Evolutionary conservation across 2,113 vertebrate genomes (phyloP), one percentile per base, ranked within the genome.

Genomic region (Sorex fumeus): DNA sequence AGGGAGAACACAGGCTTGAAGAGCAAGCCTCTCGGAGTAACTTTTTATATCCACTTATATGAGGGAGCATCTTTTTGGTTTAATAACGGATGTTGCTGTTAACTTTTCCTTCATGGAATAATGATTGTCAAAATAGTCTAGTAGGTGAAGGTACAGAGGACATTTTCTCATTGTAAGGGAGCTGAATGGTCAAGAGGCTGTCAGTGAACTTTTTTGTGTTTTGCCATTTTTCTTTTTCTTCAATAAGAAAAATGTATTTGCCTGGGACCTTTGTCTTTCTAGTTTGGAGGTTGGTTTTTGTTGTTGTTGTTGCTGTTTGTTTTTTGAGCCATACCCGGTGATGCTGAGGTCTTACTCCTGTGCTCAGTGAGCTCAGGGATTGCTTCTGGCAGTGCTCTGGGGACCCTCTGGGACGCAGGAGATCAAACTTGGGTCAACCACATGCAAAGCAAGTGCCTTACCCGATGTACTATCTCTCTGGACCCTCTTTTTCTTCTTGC

Each of bases 171-270:
- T 64, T 2, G 32, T 47, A 53, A 34, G 36, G 79, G 45, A 74
- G 12, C 5, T 50, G 25, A 75, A 6, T 21, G 6, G 1, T 9
- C n/a, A 80, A 45, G 50, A 70, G 40, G 57, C 57, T 60, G 57
- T 23, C 18, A 23, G 57, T 60, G 50, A 0, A 4, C 57, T 64
- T 74, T 80, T 32, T 72, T 76, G 3, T 80, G 12, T 72, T 23
- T 90, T 21, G 32, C 34, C 69, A 2, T 60, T 91, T 83, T 77
- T 57, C 10, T 82, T 27, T 67, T 67, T 19, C 32, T 93, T 80
- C 76, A 77, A 12, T 85, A 34, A 92, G 88, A 94, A 87, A n/a
- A 92, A 34, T 8, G 84, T 75, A 76, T 32, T 89, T 84, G 62
- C 27, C 21, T 78, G 36, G 28, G 69, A 89, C 72, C 11, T 71